phyloP scores from a whole-genome alignment of 2,797 vertebrate genomes.

The Natrix natrix region DNA sequence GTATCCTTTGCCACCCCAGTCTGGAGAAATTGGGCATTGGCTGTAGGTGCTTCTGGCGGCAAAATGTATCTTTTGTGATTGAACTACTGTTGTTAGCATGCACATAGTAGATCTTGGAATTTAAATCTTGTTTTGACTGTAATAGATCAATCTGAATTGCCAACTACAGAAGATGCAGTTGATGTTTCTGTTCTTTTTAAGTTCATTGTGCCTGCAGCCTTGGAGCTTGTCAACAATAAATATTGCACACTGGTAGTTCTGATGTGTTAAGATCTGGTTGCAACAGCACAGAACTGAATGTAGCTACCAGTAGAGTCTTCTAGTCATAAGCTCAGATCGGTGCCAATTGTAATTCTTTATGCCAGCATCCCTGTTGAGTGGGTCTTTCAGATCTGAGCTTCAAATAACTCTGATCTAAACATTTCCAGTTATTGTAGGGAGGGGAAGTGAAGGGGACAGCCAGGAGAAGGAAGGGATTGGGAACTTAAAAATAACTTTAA shows the following conservation, averaged over 20 bases:
- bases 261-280: background rate
- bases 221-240: background rate
- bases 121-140: background rate
- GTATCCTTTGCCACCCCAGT: background rate
- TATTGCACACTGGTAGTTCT: background rate
- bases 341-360: background rate
- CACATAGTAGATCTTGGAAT: background rate
- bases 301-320: background rate
- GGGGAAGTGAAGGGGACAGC: background rate
- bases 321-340: background rate
- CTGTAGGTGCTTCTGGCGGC: background rate
- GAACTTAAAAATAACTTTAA: slow-evolving; percentile 50
- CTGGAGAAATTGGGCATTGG: background rate
- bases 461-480: slow-evolving; percentile 39
- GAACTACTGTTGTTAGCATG: background rate
- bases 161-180: background rate
- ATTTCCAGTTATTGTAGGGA: slow-evolving; percentile 34
- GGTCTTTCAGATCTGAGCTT: slow-evolving; percentile 18
- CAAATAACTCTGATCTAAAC: slow-evolving; percentile 36
- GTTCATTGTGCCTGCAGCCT: background rate
- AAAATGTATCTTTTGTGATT: background rate
- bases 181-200: slow-evolving; percentile 13
- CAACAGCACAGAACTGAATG: background rate
- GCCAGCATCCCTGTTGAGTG: slow-evolving; percentile 24
- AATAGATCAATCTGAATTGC: background rate